Evolutionary conservation across 2,888 invertebrate genomes (phyloP).

Genomic region (Leptinotarsa haldemani): DNA sequence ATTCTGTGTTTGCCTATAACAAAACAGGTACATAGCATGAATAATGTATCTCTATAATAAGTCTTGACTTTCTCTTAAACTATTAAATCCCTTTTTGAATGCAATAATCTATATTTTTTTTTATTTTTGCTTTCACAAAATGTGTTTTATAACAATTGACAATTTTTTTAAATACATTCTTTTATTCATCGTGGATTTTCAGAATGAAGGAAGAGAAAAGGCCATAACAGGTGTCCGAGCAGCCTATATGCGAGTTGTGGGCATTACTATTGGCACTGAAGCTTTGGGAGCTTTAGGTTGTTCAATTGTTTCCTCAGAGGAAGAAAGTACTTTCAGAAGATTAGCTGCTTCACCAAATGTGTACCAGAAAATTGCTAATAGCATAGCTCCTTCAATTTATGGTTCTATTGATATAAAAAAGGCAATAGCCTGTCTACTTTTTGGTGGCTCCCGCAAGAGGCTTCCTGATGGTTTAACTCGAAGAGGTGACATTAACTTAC

Average conservation of each 20-base stretch:
- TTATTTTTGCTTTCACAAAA: background rate
- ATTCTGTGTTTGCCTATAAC: too few species aligned
- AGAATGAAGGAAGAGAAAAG: constrained; percentile 79
- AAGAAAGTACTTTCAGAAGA: constrained; percentile 85
- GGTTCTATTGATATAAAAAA: constrained; percentile 96
- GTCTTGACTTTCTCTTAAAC: too few species aligned
- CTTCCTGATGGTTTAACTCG: constrained; percentile 96
- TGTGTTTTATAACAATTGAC: background rate
- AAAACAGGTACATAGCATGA: background rate
- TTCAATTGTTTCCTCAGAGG: constrained; percentile 72
- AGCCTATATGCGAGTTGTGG: constrained; percentile 95
- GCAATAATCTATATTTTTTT: too few species aligned
- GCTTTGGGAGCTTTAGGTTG: constrained; percentile 76
- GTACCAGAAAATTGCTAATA: constrained; percentile 88
- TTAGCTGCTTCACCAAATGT: constrained; percentile 88
- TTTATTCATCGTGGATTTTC: constrained; percentile 33
- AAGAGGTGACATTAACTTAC: constrained; percentile 95
- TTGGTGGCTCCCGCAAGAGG: constrained; percentile 86
- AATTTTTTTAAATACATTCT: constrained; percentile 31
- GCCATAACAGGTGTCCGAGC: constrained; percentile 90
- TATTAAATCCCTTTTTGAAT: too few species aligned
- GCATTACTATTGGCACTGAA: constrained; percentile 87
- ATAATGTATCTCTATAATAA: background rate
- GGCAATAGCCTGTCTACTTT: constrained; percentile 93
- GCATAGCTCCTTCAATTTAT: constrained; percentile 97